Base-by-base conservation (phyloP, 2,113 vertebrate species). In the Rostratula benghalensis region DNA sequence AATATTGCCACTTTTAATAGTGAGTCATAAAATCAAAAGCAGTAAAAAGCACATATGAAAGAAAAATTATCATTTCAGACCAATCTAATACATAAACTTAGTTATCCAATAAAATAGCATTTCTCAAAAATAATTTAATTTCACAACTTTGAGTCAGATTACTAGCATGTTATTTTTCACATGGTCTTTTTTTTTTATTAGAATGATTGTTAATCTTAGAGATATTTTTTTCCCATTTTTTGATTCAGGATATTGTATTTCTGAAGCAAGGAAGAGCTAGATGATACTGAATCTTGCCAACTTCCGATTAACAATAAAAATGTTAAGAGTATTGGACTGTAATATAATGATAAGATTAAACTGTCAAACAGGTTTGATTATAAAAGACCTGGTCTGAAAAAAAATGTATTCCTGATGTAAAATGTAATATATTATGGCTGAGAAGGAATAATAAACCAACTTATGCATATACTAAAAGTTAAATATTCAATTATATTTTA, bases 201-300 rank as follows among this genome's bases (percentile, higher is more conserved):
- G 33, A 76, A 80, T 81, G 93, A 51, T 30, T 78, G 22, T 53
- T 23, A 74, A 89, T 75, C 41, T 89, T 35, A 61, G 30, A 53
- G 45, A 61, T n/a, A 5, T 51, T 10, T n/a, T n/a, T 23, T 39
- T 48, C 41, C 43, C 5, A 54, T 48, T 74, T 91, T 92, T 76
- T 90, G 13, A 37, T 93, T 92, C 74, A 93, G 69, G 89, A 95
- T 96, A 95, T 97, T 96, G 53, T 85, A 92, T 84, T 98, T 96
- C 90, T 94, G 76, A 87, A 90, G 70, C 61, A 91, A 96, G 74
- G 74, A 92, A 96, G 51, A 94, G 59, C 63, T 80, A 83, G 46
- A n/a, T 83, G 85, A 95, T 85, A 93, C 28, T 9, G 65, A 86
- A 94, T 95, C 82, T 96, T 96, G 88, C 65, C 75, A 95, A 83